Evolutionary conservation across 2,797 vertebrate genomes (phyloP), one percentile per base, ranked within the genome.

Genomic region (Novumbra hubbsi): DNA sequence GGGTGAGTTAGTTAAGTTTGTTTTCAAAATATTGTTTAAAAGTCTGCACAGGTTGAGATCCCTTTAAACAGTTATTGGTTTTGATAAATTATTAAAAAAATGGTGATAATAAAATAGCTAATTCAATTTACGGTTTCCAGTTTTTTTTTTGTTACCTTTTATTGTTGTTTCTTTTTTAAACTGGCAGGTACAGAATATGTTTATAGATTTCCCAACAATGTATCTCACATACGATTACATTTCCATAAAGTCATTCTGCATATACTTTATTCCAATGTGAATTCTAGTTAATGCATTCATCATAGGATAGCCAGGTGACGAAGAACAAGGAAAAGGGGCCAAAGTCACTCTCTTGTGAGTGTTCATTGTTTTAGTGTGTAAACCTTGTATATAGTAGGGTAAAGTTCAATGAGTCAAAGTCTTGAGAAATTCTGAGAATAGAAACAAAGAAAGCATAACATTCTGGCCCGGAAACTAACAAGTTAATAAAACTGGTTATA

Each of bases 281-380:
- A 1, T 38, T 38, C 8, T 38, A 38, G 34, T 38, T 38, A 38
- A 38, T 38, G 34, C 1, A 38, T 38, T 38, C 34, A 38, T 38
- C 5, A 50, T 50, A 24, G 30, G n/a, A 9, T 19, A 7, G 4
- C 70, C 52, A 8, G 9, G 7, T 57, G 57, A 72, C 21, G 71
- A 84, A 87, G 8, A 86, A 82, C 60, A 27, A 71, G 12, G 81
- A 48, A 74, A 75, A 41, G 52, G 55, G 80, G 55, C 79, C 67
- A 89, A 85, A 84, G 83, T 86, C 78, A 82, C 74, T 78, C 63
- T 19, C 16, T 24, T 71, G 78, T 81, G 49, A 87, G 88, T 81
- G 57, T 92, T 92, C 91, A 91, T 88, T 73, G 17, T 80, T 83
- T 21, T 88, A 81, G 87, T 86, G 84, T 84, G 75, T 65, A 74